These are phyloP conservation scores for Bucco capensis DNA, from an alignment of 2,113 vertebrate genomes.

Conservation along the genomic window DNA sequence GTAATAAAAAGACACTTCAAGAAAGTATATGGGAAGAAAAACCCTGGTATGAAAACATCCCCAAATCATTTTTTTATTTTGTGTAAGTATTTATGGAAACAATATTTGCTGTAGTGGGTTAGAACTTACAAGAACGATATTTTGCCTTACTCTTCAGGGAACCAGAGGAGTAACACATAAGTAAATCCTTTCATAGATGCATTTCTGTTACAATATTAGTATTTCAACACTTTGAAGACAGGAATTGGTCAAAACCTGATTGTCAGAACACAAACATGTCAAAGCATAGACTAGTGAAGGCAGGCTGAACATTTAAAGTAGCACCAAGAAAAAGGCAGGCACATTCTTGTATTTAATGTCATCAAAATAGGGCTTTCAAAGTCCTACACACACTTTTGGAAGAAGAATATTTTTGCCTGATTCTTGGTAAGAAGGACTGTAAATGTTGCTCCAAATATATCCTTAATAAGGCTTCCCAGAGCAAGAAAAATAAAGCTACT, in stretches of 20 bases:
- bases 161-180: background rate
- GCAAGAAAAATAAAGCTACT: background rate
- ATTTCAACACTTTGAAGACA: background rate
- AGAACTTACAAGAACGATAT: constrained; percentile 22
- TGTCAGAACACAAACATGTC: background rate
- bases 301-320: background rate
- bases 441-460: background rate
- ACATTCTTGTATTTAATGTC: background rate
- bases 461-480: background rate
- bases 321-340: background rate
- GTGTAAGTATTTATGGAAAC: constrained; percentile 47
- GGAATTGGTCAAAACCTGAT: constrained; percentile 8
- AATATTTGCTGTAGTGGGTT: background rate
- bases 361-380: background rate
- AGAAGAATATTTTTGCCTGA: background rate
- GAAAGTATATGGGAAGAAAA: constrained; percentile 8
- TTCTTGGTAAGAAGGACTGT: background rate
- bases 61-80: constrained; percentile 58
- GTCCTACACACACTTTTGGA: background rate
- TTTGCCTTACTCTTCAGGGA: constrained; percentile 44
- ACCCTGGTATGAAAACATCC: background rate
- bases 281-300: background rate
- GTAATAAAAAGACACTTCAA: constrained; percentile 48
- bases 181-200: background rate
- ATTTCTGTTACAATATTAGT: background rate